Percentiles rank a stretch among this genome's conserved stretches.
Evolutionary conservation across 2,113 vertebrate genomes (phyloP).

Genomic region (Gila orcuttii): DNA sequence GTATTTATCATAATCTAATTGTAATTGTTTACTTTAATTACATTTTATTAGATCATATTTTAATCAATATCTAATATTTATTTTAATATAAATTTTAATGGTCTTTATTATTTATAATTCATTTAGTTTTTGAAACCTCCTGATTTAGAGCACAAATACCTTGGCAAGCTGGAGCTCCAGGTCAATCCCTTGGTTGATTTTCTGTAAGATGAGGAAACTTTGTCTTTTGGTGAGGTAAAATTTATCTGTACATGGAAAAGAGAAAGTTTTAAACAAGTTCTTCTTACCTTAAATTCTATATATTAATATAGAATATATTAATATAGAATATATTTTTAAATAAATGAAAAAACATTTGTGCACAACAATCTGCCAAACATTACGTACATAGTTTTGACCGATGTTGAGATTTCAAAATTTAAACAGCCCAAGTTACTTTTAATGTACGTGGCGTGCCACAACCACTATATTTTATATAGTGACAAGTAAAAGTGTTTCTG

Average conservation of each 20-base stretch:
- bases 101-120: not conserved
- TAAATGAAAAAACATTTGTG: not conserved
- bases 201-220: conserved; percentile 73
- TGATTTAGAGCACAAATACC: conserved; percentile 70
- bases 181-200: conserved; percentile 75
- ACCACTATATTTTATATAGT: not conserved
- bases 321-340: too few relatives aligned
- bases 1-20: too few relatives aligned
- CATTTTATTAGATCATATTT: too few relatives aligned
- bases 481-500: not conserved
- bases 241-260: conserved; percentile 71
- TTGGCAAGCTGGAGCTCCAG: conserved; percentile 84
- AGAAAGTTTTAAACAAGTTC: not conserved
- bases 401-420: not conserved
- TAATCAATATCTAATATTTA: too few relatives aligned
- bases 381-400: not conserved
- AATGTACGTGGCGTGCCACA: not conserved
- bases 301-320: too few relatives aligned
- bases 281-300: not conserved
- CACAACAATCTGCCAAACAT: not conserved
- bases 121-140: not conserved
- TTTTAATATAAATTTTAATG: not conserved
- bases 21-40: too few relatives aligned
- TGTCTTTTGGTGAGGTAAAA: conserved; percentile 72
- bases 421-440: not conserved